A percentile compares a stretch with the other conserved stretches of the same genome.
Conservation (phyloP, 1,140 invertebrate species). For the Atta texana region DNA sequence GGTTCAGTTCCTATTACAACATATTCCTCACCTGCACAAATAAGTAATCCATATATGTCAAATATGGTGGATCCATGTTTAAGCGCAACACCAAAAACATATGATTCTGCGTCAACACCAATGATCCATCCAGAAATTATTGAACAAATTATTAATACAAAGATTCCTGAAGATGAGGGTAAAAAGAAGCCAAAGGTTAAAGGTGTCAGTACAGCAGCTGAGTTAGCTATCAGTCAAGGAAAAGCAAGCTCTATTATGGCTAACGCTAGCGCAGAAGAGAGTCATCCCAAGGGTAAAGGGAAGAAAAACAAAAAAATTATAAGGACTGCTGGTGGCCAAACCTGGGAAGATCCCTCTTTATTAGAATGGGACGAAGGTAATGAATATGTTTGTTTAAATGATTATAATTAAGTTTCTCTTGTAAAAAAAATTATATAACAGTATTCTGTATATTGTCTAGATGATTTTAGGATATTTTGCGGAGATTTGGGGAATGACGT, state of each 20-base stretch:
- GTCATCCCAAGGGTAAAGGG: constrained; percentile 88
- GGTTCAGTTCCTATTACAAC: constrained; percentile 83
- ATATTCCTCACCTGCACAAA: constrained; percentile 84
- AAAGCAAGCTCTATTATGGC: constrained; percentile 86
- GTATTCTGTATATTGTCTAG: constrained; percentile 85
- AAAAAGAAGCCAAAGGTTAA: constrained; percentile 90
- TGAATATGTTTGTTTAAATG: constrained; percentile 34
- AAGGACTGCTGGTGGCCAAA: constrained; percentile 95
- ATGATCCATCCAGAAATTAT: constrained; percentile 84
- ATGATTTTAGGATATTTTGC: constrained; percentile 99
- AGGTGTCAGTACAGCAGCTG: constrained; percentile 86
- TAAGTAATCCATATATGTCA: constrained; percentile 82
- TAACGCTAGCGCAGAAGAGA: constrained; percentile 88
- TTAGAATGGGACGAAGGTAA: constrained; percentile 95
- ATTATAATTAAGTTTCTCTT: constrained; percentile 34
- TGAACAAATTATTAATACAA: constrained; percentile 87
- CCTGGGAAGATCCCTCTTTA: constrained; percentile 97
- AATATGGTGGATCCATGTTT: constrained; percentile 83
- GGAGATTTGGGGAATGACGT: constrained; percentile 99
- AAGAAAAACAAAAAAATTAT: constrained; percentile 92
- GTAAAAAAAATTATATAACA: constrained; percentile 43
- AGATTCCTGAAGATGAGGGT: constrained; percentile 89
- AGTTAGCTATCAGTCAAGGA: constrained; percentile 85
- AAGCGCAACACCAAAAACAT: constrained; percentile 82
- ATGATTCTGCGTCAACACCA: constrained; percentile 79